Conservation (phyloP, 2,113 vertebrate species). For the Cebus imitator region DNA sequence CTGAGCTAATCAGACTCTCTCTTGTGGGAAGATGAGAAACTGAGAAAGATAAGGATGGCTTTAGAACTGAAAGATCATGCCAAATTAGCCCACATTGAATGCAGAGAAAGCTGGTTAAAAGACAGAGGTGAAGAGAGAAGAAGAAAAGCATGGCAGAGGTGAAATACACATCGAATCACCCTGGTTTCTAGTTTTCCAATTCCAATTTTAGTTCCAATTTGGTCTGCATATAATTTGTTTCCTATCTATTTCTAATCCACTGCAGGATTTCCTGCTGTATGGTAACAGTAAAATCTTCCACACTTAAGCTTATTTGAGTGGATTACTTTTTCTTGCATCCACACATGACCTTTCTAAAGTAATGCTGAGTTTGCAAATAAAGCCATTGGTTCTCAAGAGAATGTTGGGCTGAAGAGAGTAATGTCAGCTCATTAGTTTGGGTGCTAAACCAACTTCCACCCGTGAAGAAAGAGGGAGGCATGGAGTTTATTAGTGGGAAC, state of each 20-base stretch:
- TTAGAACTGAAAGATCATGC: neutral
- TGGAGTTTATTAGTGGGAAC: neutral
- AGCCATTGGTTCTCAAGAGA: neutral
- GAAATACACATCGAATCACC: neutral
- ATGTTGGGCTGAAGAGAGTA: neutral
- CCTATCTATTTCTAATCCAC: neutral
- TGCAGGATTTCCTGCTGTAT: neutral
- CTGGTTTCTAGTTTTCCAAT: neutral
- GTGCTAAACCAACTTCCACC: neutral
- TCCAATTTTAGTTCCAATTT: neutral
- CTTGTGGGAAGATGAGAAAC: neutral
- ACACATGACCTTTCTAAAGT: neutral
- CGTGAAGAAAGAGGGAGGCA: neutral
- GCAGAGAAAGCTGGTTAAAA: neutral
- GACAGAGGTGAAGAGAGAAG: neutral
- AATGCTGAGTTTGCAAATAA: neutral
- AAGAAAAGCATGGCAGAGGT: neutral
- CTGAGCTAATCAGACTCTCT: neutral
- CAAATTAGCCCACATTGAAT: neutral
- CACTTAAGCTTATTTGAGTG: neutral
- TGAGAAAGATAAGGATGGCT: neutral
- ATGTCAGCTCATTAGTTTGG: neutral
- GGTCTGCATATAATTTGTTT: neutral
- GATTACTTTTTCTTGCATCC: neutral
- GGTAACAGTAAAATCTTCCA: neutral